Percentiles rank a stretch among this genome's conserved stretches.
These are phyloP conservation scores for Typhlichthys subterraneus DNA, from an alignment of 2,797 vertebrate genomes.

Conservation along the genomic window DNA sequence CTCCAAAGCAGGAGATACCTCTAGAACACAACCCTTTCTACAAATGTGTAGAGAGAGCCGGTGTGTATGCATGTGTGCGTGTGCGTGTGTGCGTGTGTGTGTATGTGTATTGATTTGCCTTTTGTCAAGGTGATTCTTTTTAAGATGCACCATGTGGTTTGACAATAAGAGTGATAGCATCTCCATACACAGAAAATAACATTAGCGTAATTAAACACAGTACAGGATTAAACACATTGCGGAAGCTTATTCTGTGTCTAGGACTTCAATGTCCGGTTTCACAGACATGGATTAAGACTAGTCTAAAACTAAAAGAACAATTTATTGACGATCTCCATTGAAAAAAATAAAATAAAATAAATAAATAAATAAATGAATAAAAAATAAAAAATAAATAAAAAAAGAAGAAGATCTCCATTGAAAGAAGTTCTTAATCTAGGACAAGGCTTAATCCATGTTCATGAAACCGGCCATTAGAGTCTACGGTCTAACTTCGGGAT, in stretches of 20 bases:
- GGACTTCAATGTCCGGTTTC: no score
- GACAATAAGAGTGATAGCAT: conserved; percentile 1
- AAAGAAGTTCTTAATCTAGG: not conserved
- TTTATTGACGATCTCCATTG: no score
- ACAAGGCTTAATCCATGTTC: not conserved
- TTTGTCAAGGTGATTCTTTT: not conserved
- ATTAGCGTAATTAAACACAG: conserved; percentile 12
- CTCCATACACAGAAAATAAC: conserved; percentile 9
- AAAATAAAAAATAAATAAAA: no score
- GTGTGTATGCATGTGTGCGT: not conserved
- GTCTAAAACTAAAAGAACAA: no score
- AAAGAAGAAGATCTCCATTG: no score
- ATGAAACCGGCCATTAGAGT: conserved; percentile 10
- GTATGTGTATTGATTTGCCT: not conserved
- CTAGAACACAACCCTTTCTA: conserved; percentile 80
- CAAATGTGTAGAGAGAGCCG: conserved; percentile 75
- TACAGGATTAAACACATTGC: not conserved
- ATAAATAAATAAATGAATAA: no score
- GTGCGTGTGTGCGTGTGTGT: conserved; percentile 15
- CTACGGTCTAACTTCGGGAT: no score
- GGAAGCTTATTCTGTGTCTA: no score
- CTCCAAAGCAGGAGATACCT: conserved; percentile 40
- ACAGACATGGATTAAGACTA: no score
- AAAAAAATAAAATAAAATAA: no score
- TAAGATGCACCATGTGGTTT: not conserved